Evolutionary conservation across 2,888 invertebrate genomes (phyloP), one percentile per base, ranked within the genome.

Genomic region (Ochropleura leucogaster): DNA sequence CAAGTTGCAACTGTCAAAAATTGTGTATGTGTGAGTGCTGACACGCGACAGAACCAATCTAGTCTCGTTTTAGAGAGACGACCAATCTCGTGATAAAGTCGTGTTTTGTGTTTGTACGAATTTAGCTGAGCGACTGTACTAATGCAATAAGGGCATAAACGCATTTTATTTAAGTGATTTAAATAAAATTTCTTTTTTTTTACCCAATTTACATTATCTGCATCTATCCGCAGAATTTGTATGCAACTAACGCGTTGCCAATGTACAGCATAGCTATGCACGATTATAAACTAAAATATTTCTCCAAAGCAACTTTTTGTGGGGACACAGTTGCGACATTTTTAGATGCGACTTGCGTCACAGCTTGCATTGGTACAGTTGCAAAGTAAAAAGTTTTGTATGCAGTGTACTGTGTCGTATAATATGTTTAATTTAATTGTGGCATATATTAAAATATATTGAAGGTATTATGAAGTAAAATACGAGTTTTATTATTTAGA

Each of bases 381-480:
- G 16, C 20, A 42, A 59, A 55, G 18, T 3, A 63, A 16, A 60
- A 42, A 46, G 49, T 79, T 79, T 74, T 64, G 46, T 78, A 59
- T 57, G 30, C 42, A 40, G 40, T 65, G 4, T 67, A 40, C 30
- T 55, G 40, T 72, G 1, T 64, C 66, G 14, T 60, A 14, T 40
- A n/a, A n/a, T 53, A 64, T 51, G 12, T 66, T 78, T 55, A 66
- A 67, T 80, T 79, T 59, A 51, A 16, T 49, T 60, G 18, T 64
- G 42, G 16, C n/a, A 68, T 65, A 55, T 80, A 80, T 68, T 79
- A 65, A 74, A 68, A 74, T 80, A 49, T 80, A 79, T 40, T 79
- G 55, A 79, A 68, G 51, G 68, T 74, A 74, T 68, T 80, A 68
- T 68, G 55, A 74, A 51, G 14, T 10, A 44, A 53, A 49, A 5